Percentiles rank a stretch among this genome's conserved stretches.
Evolutionary conservation across 2,888 invertebrate genomes (phyloP).

Genomic region (Phengaris alcon): DNA sequence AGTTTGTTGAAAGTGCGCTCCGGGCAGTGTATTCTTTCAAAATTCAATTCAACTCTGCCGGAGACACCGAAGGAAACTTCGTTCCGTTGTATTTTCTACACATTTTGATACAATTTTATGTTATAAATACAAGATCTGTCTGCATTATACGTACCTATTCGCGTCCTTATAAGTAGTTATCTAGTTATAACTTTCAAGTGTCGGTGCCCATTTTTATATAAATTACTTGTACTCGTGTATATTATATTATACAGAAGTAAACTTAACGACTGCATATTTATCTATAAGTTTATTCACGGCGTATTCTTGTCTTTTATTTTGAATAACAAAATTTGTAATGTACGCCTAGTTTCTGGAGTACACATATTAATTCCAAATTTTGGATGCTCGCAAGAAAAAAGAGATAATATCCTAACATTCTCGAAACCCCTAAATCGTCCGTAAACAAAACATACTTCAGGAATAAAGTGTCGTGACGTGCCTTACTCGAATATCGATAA

Average conservation of each 20-base stretch:
- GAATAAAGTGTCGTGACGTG: not conserved
- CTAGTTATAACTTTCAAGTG: no score
- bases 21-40: constrained; percentile 1
- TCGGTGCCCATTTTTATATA: no score
- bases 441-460: not conserved
- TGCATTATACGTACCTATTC: not conserved
- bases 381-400: not conserved
- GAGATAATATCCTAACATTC: not conserved
- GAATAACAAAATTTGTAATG: no score
- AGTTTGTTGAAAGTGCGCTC: constrained; percentile 17
- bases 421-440: constrained; percentile 1
- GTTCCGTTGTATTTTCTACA: not conserved
- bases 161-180: no score
- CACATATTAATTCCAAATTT: not conserved
- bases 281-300: no score
- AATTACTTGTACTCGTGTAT: no score
- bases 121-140: not conserved
- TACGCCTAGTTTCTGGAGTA: no score
- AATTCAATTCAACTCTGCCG: not conserved
- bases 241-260: no score
- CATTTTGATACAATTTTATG: not conserved
- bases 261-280: no score
- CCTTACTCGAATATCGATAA: not conserved
- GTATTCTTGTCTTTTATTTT: no score
- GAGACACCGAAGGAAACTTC: not conserved